Evolutionary conservation across 2,888 invertebrate species (phyloP).

Genomic region (Keiferia lycopersicella): DNA sequence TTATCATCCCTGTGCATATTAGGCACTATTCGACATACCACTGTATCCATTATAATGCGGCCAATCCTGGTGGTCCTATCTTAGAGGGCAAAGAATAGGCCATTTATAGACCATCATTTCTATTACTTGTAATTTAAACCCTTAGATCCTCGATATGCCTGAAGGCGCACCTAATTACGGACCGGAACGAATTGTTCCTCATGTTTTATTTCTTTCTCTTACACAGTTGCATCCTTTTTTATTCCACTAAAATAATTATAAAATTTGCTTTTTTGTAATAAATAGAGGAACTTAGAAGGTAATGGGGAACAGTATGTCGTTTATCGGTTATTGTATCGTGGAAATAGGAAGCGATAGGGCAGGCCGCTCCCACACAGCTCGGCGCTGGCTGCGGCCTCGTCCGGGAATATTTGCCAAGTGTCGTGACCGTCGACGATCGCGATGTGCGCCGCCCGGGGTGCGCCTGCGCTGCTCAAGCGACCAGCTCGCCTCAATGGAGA

Average conservation of each 20-base stretch:
- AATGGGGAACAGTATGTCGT: constrained; percentile 52
- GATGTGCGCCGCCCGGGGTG: constrained; percentile 77
- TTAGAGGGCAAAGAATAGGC: constrained; percentile 52
- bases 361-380: constrained; percentile 72
- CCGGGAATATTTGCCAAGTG: constrained; percentile 78
- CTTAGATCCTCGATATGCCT: constrained; percentile 50
- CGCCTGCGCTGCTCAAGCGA: constrained; percentile 48
- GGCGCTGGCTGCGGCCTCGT: constrained; percentile 57
- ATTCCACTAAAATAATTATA: not conserved
- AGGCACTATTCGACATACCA: constrained; percentile 28
- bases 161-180: constrained; percentile 49
- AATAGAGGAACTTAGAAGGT: constrained; percentile 10
- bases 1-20: constrained; percentile 23
- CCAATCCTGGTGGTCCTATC: constrained; percentile 55
- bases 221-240: not conserved
- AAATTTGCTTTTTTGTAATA: not conserved
- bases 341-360: constrained; percentile 76
- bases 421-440: constrained; percentile 79
- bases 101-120: constrained; percentile 61
- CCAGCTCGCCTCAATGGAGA: constrained; percentile 67
- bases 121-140: constrained; percentile 59
- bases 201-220: constrained; percentile 29
- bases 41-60: constrained; percentile 39
- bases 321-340: constrained; percentile 69
- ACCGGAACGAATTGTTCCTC: constrained; percentile 40